phyloP scores from a whole-genome alignment of 2,888 invertebrate genomes.

The Drosophila heteroneura region DNA sequence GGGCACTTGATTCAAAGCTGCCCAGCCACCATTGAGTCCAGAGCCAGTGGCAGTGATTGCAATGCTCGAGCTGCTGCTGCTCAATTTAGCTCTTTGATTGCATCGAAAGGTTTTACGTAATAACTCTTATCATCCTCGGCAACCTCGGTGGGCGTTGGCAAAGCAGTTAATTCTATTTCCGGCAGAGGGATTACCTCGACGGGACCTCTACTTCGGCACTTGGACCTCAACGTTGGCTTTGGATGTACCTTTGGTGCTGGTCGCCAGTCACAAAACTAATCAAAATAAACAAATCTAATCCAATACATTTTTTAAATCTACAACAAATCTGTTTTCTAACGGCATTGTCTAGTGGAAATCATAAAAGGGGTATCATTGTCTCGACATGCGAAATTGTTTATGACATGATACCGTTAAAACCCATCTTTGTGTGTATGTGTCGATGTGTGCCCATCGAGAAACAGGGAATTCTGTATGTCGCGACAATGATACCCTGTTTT shows the following conservation, averaged over 20 bases:
- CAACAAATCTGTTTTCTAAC: neutral
- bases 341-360: neutral
- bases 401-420: neutral
- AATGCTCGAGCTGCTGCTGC: slow-evolving; percentile 48
- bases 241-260: slow-evolving; percentile 33
- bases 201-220: slow-evolving; percentile 34
- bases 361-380: neutral
- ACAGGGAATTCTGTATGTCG: neutral
- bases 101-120: neutral
- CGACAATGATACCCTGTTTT: neutral
- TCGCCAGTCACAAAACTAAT: neutral
- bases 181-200: slow-evolving; percentile 5
- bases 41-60: slow-evolving; percentile 38
- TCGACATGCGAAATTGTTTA: neutral
- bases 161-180: slow-evolving; percentile 15
- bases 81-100: neutral
- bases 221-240: slow-evolving; percentile 1
- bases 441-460: neutral
- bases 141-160: neutral
- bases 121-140: slow-evolving; percentile 8
- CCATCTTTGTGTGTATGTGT: neutral
- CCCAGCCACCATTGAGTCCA: slow-evolving; percentile 67
- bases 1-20: slow-evolving; percentile 77
- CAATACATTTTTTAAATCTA: neutral
- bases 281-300: neutral